phyloP scores from a whole-genome alignment of 1,140 invertebrate species.

The Plectus sambesii region DNA sequence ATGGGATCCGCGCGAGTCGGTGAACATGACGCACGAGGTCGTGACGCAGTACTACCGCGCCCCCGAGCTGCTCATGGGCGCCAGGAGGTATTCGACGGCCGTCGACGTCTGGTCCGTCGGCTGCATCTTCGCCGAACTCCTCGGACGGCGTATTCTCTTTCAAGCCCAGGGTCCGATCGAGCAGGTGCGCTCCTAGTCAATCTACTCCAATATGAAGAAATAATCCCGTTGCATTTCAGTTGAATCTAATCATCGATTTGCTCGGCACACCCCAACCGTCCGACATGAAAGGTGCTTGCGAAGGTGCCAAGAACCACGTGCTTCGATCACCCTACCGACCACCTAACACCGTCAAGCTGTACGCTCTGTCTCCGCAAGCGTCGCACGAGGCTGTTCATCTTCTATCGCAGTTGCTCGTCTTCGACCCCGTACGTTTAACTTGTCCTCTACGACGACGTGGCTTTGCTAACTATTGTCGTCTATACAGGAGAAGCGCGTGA shows the following conservation, averaged over 20 bases:
- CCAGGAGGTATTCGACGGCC: constrained; percentile 55
- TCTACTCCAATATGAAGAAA: constrained; percentile 7
- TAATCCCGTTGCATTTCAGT: constrained; percentile 51
- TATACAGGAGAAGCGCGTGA: constrained; percentile 75
- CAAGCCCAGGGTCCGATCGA: constrained; percentile 86
- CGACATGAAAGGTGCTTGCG: constrained; percentile 90
- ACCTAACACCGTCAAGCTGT: constrained; percentile 73
- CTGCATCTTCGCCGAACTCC: constrained; percentile 95
- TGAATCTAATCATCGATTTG: constrained; percentile 91
- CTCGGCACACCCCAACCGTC: constrained; percentile 83
- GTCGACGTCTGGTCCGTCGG: constrained; percentile 98
- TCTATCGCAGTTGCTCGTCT: constrained; percentile 91
- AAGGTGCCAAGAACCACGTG: constrained; percentile 85
- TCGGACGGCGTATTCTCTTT: constrained; percentile 87
- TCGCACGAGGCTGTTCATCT: constrained; percentile 73
- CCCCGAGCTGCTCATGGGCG: constrained; percentile 52
- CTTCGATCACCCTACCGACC: constrained; percentile 72
- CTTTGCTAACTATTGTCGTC: constrained; percentile 13
- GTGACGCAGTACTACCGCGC: constrained; percentile 54
- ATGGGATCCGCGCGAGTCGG: constrained; percentile 70
- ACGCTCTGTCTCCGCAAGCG: constrained; percentile 76
- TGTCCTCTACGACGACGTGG: constrained; percentile 11
- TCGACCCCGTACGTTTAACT: constrained; percentile 72
- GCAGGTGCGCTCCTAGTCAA: constrained; percentile 59
- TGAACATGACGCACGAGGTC: constrained; percentile 92